Percentiles rank a stretch among this genome's conserved stretches.
Evolutionary conservation across 2,888 invertebrate species (phyloP).

Genomic region (Acleris holmiana): DNA sequence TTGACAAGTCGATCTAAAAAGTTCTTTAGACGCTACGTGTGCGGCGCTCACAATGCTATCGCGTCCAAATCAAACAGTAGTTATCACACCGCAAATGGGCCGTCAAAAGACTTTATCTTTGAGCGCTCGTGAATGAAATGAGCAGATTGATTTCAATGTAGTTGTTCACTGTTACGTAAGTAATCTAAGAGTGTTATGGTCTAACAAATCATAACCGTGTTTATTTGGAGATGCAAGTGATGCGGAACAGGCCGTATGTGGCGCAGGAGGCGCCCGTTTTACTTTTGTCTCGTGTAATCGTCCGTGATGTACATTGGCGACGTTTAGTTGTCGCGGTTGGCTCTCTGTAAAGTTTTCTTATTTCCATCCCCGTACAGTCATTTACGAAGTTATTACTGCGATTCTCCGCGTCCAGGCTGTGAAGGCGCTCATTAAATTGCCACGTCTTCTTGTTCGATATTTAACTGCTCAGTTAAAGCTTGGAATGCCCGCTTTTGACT

Average conservation of each 20-base stretch:
- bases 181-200: conserved; percentile 49
- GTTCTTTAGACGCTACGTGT: background rate
- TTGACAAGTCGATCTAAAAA: background rate
- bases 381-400: background rate
- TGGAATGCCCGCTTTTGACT: too few relatives aligned
- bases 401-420: too few relatives aligned
- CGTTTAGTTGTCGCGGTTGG: conserved; percentile 13
- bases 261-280: conserved; percentile 43
- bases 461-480: too few relatives aligned
- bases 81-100: conserved; percentile 25
- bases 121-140: conserved; percentile 35
- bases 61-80: conserved; percentile 23
- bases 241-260: conserved; percentile 47
- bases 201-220: conserved; percentile 55
- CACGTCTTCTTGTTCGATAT: too few relatives aligned
- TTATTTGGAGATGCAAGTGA: conserved; percentile 61
- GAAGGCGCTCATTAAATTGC: too few relatives aligned
- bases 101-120: conserved; percentile 24
- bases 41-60: conserved; percentile 24
- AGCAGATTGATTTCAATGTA: conserved; percentile 33
- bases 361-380: background rate
- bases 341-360: conserved; percentile 1
- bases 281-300: conserved; percentile 48
- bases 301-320: conserved; percentile 38
- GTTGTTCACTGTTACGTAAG: conserved; percentile 40